Evolutionary conservation across 2,113 vertebrate genomes (phyloP), one percentile per base, ranked within the genome.

Genomic region (Onychostoma macrolepis): DNA sequence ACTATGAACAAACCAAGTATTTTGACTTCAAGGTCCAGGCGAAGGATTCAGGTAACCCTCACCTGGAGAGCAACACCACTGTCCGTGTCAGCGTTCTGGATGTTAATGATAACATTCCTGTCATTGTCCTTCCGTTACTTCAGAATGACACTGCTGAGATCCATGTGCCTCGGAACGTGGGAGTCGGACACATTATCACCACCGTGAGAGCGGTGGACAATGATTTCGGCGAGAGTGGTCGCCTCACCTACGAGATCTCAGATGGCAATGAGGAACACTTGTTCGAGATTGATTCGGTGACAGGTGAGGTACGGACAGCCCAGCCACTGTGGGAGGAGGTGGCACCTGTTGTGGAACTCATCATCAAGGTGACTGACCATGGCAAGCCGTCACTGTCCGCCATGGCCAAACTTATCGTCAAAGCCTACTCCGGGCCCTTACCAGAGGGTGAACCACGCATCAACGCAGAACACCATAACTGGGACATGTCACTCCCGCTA

Each of bases 11-110:
- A 90, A 99, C 99, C 41, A 99, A 99, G 76, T 97, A 97, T 83
- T 99, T 99, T 88, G 98, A 99, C 91, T 99, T 99, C 86, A 98
- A 98, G 0, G 97, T 99, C 56, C 94, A 99, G 36, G 98, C 98
- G 13, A 97, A 97, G 91, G 98, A 99, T 93, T 97, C 97, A 0
- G 98, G 98, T 75, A 97, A 97, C 0, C 98, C 98, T 6, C 98
- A 99, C 90, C 90, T 99, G 1, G 97, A 99, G 93, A 99, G 97
- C 93, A 99, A 99, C 0, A 95, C 97, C 61, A 99, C 98, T 0
- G 98, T 99, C 48, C 94, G 97, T 0, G 97, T 99, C 87, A 99
- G 96, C 0, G 97, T 99, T 41, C 93, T 98, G 0, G 98, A 99
- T n/a, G 98, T 99, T 88, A 99, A 99, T 0, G 98, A 99, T 92